Percentiles rank a stretch among this genome's conserved stretches.
Conservation (phyloP, 1,140 invertebrate genomes). For the Bombus waltoni region DNA sequence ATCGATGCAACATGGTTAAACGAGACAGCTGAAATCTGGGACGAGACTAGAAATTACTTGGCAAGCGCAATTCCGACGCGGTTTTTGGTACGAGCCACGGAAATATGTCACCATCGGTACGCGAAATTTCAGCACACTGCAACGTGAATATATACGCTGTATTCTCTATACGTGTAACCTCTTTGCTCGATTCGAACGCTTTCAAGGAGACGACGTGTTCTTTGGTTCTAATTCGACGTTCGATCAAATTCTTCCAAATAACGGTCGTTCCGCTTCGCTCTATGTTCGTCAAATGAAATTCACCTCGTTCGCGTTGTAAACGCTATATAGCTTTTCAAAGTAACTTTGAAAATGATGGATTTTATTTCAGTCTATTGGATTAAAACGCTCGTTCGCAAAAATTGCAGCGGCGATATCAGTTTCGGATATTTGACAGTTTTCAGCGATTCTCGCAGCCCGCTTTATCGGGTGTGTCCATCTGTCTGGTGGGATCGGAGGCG, state of each 20-base stretch:
- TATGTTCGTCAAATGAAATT: neutral
- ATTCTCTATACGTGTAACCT: no score
- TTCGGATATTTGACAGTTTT: constrained; percentile 8
- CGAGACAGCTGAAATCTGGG: constrained; percentile 29
- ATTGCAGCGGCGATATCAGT: neutral
- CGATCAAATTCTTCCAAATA: neutral
- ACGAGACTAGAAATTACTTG: constrained; percentile 24
- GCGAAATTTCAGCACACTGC: neutral
- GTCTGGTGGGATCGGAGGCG: neutral
- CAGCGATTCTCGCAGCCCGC: neutral
- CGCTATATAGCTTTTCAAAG: neutral
- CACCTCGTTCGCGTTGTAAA: neutral
- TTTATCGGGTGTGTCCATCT: constrained; percentile 56
- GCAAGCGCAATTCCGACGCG: constrained; percentile 1
- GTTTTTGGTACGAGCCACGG: neutral
- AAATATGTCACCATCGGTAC: constrained; percentile 2
- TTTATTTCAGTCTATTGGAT: neutral
- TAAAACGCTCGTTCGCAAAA: neutral
- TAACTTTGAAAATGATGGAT: neutral
- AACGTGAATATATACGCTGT: neutral
- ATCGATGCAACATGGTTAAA: constrained; percentile 14
- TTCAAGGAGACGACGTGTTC: neutral
- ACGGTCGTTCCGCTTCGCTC: no score
- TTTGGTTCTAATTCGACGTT: neutral
- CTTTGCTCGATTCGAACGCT: neutral